Base-by-base conservation (phyloP, 2,888 invertebrate species). In the Lasius fuliginosus region DNA sequence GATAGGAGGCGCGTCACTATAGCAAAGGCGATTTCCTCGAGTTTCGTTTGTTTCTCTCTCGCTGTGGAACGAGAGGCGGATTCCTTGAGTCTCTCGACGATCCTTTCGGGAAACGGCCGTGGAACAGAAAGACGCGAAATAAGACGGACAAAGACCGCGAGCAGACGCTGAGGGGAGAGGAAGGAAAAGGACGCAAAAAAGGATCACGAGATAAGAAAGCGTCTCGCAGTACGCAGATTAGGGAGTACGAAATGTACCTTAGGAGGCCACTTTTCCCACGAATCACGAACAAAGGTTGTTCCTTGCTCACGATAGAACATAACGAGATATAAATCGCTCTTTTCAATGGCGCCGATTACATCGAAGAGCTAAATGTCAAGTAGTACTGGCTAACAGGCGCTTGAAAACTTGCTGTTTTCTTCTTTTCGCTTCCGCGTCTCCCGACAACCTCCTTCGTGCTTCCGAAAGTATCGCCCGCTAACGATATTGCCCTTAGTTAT, bases 31-130 rank as follows among this genome's bases (percentile, higher is more conserved):
- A 90, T 90, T 90, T 74, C 18, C 74, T 81, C 73, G 53, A 87
- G 89, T 85, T 88, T 88, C 90, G 90, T 89, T 90, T 90, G 90
- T 90, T 90, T 89, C 90, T 89, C 69, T 82, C 69, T 82, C 83
- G 86, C 87, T 69, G 83, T 86, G 88, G 79, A 86, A 90, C 85
- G 84, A 84, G 77, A 86, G 85, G 62, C 76, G 84, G 84, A 86
- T 87, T 88, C 84, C 62, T 60, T 33, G 79, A 46, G 71, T 75
- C 76, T 85, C 76, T 42, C 62, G 60, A 68, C 84, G 84, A 88
- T 85, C 84, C 87, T 86, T 84, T 86, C 76, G 69, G 76, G 79
- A 65, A 74, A 81, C 27, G 58, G 53, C 40, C 53, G 60, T 53
- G 71, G 40, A 67, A 64, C 36, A 73, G 76, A 82, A 77, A 60